Evolutionary conservation across 2,888 invertebrate genomes (phyloP).

Genomic region (Tachina fera): DNA sequence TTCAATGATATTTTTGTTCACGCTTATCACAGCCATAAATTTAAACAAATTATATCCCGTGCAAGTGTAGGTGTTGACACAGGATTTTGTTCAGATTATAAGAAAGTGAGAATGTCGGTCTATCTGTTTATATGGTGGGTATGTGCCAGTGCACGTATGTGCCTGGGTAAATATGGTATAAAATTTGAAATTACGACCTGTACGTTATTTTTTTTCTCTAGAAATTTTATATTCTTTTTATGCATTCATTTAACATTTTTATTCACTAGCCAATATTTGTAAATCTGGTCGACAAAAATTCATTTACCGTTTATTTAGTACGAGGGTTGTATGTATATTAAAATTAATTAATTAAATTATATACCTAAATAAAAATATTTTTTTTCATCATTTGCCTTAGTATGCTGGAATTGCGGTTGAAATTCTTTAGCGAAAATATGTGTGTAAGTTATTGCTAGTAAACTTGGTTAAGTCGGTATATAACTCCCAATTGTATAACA

Average conservation of each 20-base stretch:
- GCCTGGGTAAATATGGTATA: slow-evolving; percentile 48
- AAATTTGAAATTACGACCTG: slow-evolving; percentile 72
- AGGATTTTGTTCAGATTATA: slow-evolving; percentile 10
- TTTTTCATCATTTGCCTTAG: too few species aligned
- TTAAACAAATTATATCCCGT: slow-evolving; percentile 25
- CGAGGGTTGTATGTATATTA: slow-evolving; percentile 29
- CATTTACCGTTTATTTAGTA: background rate
- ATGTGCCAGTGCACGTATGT: background rate
- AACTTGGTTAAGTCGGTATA: too few species aligned
- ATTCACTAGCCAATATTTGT: slow-evolving; percentile 46
- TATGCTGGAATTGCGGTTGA: too few species aligned
- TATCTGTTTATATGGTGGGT: background rate
- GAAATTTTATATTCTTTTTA: slow-evolving; percentile 28
- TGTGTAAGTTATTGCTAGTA: too few species aligned
- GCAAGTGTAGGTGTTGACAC: slow-evolving; percentile 49
- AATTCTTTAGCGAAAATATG: too few species aligned
- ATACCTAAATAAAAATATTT: background rate
- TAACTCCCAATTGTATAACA: too few species aligned
- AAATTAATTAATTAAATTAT: background rate
- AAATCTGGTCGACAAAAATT: slow-evolving; percentile 49
- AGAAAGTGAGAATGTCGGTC: background rate
- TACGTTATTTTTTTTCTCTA: background rate
- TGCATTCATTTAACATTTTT: slow-evolving; percentile 40
- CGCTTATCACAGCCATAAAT: slow-evolving; percentile 37
- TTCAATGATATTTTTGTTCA: slow-evolving; percentile 56